Evolutionary conservation across 2,113 vertebrate genomes (phyloP).

Genomic region (Oxyruncus cristatus): DNA sequence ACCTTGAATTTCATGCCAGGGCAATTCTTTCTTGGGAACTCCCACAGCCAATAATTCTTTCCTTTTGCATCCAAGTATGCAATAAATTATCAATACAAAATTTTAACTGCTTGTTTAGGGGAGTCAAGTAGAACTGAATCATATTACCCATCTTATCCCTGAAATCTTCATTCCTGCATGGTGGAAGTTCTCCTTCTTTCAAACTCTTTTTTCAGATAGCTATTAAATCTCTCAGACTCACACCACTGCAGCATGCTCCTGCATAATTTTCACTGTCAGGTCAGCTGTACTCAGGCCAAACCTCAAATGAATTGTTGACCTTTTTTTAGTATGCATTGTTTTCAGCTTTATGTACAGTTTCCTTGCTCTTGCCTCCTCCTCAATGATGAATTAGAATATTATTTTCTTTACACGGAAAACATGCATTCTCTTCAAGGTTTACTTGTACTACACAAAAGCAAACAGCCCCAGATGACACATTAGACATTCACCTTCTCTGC

Average conservation of each 20-base stretch:
- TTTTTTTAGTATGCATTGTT: background rate
- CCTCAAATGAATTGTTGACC: background rate
- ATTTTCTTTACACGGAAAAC: background rate
- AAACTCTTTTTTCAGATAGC: background rate
- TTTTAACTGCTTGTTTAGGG: constrained; percentile 23
- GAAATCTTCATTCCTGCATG: background rate
- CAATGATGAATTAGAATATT: background rate
- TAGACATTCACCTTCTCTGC: background rate
- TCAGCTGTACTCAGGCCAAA: background rate
- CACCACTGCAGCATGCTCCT: background rate
- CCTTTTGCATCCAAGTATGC: background rate
- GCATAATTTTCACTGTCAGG: background rate
- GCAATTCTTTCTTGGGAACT: constrained; percentile 24
- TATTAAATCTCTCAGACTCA: background rate
- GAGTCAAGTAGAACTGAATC: background rate
- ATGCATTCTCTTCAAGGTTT: background rate
- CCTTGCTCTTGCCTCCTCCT: background rate
- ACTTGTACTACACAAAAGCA: background rate
- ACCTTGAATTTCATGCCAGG: constrained; percentile 15
- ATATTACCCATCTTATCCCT: background rate
- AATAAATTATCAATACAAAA: constrained; percentile 13
- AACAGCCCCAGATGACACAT: background rate
- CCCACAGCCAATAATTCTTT: background rate
- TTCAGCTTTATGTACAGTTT: background rate
- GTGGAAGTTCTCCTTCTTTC: background rate